Evolutionary conservation across 37 sponge, comb jelly and placozoan genomes (phyloP).

Genomic region (Cladorhizidae sp.): DNA sequence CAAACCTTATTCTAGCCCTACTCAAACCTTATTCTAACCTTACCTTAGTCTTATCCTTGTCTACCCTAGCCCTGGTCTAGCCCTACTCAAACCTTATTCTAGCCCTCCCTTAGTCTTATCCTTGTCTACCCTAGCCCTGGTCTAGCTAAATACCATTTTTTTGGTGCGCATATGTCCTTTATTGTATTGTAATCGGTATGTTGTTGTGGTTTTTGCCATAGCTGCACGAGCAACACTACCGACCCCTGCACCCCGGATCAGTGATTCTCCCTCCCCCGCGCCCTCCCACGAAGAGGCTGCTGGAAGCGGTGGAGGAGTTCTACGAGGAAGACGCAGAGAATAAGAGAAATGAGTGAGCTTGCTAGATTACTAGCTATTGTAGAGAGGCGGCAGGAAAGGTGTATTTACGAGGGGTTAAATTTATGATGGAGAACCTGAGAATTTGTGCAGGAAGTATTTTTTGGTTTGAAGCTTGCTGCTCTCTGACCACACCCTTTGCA

Average conservation of each 20-base stretch:
- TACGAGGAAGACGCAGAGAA: constrained; percentile 65
- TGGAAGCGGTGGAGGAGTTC: constrained; percentile 93
- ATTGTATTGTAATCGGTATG: background rate
- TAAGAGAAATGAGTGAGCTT: constrained; percentile 31
- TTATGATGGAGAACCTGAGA: too few relatives aligned
- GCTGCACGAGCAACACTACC: constrained; percentile 83
- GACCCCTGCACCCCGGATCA: constrained; percentile 64
- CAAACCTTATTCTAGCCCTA: too few relatives aligned
- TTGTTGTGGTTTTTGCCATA: constrained; percentile 23
- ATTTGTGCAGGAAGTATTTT: too few relatives aligned
- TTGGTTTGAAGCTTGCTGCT: too few relatives aligned
- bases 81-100: constrained; percentile 9
- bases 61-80: background rate
- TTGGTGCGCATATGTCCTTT: background rate
- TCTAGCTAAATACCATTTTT: background rate
- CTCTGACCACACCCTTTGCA: too few relatives aligned
- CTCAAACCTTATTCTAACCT: too few relatives aligned
- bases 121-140: background rate
- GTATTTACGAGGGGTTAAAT: too few relatives aligned
- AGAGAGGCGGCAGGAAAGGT: too few relatives aligned
- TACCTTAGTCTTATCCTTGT: background rate
- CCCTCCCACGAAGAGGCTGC: constrained; percentile 87
- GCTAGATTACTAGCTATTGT: too few relatives aligned
- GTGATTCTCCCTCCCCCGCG: constrained; percentile 87
- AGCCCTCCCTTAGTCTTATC: constrained; percentile 28